Conservation (phyloP, 2,797 vertebrate species). For the Artibeus jamaicensis region DNA sequence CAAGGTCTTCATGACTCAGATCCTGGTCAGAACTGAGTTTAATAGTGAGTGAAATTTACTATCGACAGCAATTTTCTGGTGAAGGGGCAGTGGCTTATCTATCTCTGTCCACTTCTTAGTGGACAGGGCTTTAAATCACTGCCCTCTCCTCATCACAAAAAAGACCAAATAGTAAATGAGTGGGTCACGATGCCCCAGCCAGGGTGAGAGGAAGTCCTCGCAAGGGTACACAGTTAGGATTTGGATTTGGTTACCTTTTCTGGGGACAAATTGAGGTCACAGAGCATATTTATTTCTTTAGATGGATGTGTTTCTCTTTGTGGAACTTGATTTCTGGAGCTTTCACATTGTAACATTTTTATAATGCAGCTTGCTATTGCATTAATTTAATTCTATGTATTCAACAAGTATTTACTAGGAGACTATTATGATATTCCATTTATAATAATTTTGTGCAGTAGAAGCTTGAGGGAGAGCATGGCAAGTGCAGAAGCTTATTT, state of each 20-base stretch:
- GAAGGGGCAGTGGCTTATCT: neutral
- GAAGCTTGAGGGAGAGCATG: neutral
- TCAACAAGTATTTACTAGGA: constrained; percentile 12
- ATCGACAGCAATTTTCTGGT: neutral
- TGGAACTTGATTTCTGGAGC: neutral
- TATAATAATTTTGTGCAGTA: neutral
- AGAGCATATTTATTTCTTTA: constrained; percentile 22
- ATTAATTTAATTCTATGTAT: constrained; percentile 36
- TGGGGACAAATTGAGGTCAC: neutral
- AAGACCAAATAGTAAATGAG: neutral
- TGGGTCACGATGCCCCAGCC: neutral
- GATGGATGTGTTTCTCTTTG: constrained; percentile 10
- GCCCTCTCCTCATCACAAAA: neutral
- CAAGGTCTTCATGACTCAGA: constrained; percentile 24
- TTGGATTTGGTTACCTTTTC: neutral
- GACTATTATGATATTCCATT: neutral
- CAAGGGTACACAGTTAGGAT: neutral
- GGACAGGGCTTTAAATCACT: neutral
- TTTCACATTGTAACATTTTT: neutral
- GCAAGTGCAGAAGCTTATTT: neutral
- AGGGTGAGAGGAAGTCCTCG: neutral
- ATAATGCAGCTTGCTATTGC: neutral
- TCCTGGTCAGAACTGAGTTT: constrained; percentile 30
- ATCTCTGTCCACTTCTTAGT: neutral
- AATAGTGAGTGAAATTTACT: constrained; percentile 19